These are phyloP conservation scores for Pseudochirops cupreus DNA, from an alignment of 2,797 vertebrate genomes.

Conservation along the genomic window DNA sequence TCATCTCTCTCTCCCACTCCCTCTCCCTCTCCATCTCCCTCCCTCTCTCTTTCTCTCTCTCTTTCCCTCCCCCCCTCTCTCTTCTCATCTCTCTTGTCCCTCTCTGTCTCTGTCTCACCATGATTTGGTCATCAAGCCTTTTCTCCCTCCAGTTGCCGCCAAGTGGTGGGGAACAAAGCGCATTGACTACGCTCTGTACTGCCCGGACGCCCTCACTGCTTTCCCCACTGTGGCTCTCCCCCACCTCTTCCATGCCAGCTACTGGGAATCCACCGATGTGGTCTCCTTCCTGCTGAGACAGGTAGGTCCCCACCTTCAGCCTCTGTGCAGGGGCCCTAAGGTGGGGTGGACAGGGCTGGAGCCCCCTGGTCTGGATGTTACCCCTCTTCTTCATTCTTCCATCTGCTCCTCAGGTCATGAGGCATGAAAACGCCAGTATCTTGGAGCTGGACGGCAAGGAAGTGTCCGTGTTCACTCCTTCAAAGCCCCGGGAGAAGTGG, in stretches of 20 bases:
- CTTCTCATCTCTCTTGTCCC: neutral
- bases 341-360: neutral
- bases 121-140: conserved; percentile 1
- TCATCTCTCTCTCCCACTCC: neutral
- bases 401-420: conserved; percentile 91
- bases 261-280: conserved; percentile 99
- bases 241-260: conserved; percentile 98
- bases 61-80: neutral
- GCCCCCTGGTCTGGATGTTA: neutral
- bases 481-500: conserved; percentile 99
- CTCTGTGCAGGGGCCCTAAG: neutral
- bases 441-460: conserved; percentile 98
- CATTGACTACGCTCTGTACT: conserved; percentile 98
- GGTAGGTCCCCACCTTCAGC: conserved; percentile 82
- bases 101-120: neutral
- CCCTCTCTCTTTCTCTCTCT: neutral
- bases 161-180: conserved; percentile 98
- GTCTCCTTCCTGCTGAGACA: conserved; percentile 98
- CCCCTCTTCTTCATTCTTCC: neutral
- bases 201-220: conserved; percentile 96
- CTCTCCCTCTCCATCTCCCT: neutral
- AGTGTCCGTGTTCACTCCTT: conserved; percentile 97
- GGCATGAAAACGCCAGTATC: conserved; percentile 95
- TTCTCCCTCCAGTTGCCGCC: conserved; percentile 86
- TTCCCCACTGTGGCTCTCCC: conserved; percentile 98